Base-by-base conservation (phyloP, 2,113 vertebrate species). In the Setophaga kirtlandii region DNA sequence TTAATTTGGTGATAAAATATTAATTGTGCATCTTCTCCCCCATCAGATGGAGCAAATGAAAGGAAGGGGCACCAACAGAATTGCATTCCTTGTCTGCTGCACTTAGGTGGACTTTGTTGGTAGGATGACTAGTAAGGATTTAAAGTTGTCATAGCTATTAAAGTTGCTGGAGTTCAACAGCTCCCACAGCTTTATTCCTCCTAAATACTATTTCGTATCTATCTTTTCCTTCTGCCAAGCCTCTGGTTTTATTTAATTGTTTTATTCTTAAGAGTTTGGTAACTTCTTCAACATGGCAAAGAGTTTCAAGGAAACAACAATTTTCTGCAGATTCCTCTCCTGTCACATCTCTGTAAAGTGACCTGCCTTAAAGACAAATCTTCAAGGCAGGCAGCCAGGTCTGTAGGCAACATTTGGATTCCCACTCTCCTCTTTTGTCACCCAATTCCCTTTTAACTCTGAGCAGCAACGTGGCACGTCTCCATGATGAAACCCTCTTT, bases 391-490 rank as follows among this genome's bases (percentile, higher is more conserved):
- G 11, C 35, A 81, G 21, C 9, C 23, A 21, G 2, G 5, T 63
- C 15, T n/a, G 2, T 31, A 64, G 44, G 37, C 35, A 82, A 3
- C 15, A 17, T 62, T 6, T 65, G 47, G 6, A 13, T 33, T 78
- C n/a, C 21, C 0, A 0, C 12, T 39, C 7, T 78, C 27, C 19
- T 71, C 41, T 81, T 81, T 75, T 2, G 2, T n/a, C 1, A 3
- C 15, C 7, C 6, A 58, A 76, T 31, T 31, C 8, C 6, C 28
- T 74, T 55, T 33, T 35, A 49, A 19, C 16, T 62, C 50, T 92
- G 47, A 90, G 46, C 3, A 70, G 17, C 27, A 74, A 12, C 0
- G 0, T 64, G 22, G 4, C 16, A 15, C 23, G 23, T 22, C 16
- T 90, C 42, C 8, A 9, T 20, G 17, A 27, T 1, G 4, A 81